Evolutionary conservation across 2,113 vertebrate genomes (phyloP), one percentile per base, ranked within the genome.

Genomic region (Brachyhypopomus gauderio): DNA sequence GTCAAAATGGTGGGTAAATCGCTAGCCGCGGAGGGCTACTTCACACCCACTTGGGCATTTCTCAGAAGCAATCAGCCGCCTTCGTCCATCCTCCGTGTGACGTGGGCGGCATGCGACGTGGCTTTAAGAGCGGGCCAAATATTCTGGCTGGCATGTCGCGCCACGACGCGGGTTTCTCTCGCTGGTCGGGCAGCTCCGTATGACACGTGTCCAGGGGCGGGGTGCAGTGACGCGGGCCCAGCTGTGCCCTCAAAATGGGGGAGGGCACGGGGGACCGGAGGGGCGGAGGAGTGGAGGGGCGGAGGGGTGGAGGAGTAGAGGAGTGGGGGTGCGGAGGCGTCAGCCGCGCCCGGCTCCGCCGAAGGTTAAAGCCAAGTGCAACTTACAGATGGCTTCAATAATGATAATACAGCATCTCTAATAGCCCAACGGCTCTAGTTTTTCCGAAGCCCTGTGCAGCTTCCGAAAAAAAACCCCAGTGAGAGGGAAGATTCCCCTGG

Each of bases 381-480:
- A 75, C 71, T 88, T 93, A 84, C 92, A 93, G 91, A 92, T 91
- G 91, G 91, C 84, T 19, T 90, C 87, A 90, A 89, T 92, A 89
- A 92, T 90, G 89, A 91, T 91, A 90, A 89, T 90, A 89, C 90
- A 89, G 89, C 88, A 82, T 86, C 79, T 86, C 89, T 91, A 92
- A 92, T 89, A 88, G 89, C 36, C 59, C 64, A 17, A 59, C 56
- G 22, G 45, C 58, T 45, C 59, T 45, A 41, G 58, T 30, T 66
- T 66, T 75, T 75, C 56, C 36, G 17, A 76, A 62, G 56, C 75
- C 38, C 27, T 22, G 52, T 27, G 59, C 56, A 76, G 59, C 74
- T 76, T 76, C 59, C 41, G 23, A 45, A 45, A 41, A 63, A 36
- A 16, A 76, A 23, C 59, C 59, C 30, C 30, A 62, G 73, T 75